Conservation (phyloP, 2,797 vertebrate species). For the Ammospiza maritima region DNA sequence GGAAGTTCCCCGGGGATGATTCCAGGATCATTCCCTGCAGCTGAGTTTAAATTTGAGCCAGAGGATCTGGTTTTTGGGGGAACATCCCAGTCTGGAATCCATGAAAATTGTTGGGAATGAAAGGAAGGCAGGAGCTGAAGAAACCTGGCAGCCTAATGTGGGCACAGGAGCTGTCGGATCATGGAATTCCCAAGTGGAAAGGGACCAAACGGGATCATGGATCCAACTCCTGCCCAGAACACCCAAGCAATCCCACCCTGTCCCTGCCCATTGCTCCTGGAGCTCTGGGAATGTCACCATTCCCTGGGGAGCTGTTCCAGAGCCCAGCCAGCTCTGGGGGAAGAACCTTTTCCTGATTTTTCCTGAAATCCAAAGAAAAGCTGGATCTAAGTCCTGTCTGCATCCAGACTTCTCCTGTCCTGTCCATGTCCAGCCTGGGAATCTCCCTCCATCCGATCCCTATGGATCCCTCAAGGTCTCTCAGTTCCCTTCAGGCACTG, state of each 20-base stretch:
- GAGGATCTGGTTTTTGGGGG: not conserved
- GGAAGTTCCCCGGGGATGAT: fast-evolving
- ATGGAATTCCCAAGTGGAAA: not conserved
- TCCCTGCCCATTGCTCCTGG: not conserved
- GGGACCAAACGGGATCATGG: fast-evolving
- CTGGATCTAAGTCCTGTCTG: not conserved
- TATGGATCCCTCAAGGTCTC: not conserved
- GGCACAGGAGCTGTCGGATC: not conserved
- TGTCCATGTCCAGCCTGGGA: not conserved
- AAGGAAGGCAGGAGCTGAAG: not conserved
- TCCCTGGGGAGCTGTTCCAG: not conserved
- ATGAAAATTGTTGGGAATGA: not conserved
- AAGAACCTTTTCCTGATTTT: not conserved
- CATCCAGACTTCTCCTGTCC: not conserved
- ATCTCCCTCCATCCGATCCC: not conserved
- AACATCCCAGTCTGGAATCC: fast-evolving
- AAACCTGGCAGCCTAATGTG: fast-evolving
- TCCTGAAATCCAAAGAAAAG: not conserved
- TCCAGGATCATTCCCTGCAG: not conserved
- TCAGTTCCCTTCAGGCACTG: fast-evolving
- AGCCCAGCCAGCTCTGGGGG: fast-evolving
- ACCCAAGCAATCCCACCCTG: not conserved
- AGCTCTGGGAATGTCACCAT: not conserved
- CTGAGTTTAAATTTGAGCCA: not conserved
- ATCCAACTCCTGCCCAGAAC: not conserved